Evolutionary conservation across 2,113 vertebrate genomes (phyloP), one percentile per base, ranked within the genome.

Genomic region (Thalassarche chlororhynchos): DNA sequence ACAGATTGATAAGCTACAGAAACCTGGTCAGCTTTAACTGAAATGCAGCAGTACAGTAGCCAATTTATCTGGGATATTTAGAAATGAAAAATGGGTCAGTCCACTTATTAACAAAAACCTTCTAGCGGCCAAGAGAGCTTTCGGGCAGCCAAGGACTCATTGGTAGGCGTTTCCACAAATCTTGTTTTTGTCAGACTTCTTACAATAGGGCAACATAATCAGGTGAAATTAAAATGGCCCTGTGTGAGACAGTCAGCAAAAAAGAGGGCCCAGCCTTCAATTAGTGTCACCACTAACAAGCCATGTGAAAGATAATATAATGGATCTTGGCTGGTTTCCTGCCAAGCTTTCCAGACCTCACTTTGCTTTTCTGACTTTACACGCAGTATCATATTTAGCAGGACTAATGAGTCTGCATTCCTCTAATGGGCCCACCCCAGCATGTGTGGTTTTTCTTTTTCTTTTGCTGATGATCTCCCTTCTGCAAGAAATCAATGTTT

Each of bases 391-490:
- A 75, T 52, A 84, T 97, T 97, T 86, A 97, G 96, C 76, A 96
- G 91, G 68, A 77, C 91, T 97, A 97, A 97, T 89, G 95, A 97
- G 82, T 65, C 93, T 86, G 38, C 85, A 91, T 96, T 97, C 95
- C 79, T 93, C 91, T 79, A 87, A 91, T 69, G 83, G 91, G 77
- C 71, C 74, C 80, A 76, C 70, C 74, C 77, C 95, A 96, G 91
- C 77, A 64, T 64, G 89, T 17, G 79, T 38, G 82, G 58, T 5
- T 80, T 71, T 77, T 85, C n/a, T 93, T 83, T 51, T 61, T 46
- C 72, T 89, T 82, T 81, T 78, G 62, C 42, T 89, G 85, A 87
- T 81, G 76, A 87, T 58, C 79, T 94, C 24, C 28, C 20, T 78
- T 94, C 65, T 87, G 74, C 84, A 52, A 94, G 55, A 96, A 96